Evolutionary conservation across 2,888 invertebrate species (phyloP), one percentile per base, ranked within the genome.

Genomic region (Heliconius ismenius): DNA sequence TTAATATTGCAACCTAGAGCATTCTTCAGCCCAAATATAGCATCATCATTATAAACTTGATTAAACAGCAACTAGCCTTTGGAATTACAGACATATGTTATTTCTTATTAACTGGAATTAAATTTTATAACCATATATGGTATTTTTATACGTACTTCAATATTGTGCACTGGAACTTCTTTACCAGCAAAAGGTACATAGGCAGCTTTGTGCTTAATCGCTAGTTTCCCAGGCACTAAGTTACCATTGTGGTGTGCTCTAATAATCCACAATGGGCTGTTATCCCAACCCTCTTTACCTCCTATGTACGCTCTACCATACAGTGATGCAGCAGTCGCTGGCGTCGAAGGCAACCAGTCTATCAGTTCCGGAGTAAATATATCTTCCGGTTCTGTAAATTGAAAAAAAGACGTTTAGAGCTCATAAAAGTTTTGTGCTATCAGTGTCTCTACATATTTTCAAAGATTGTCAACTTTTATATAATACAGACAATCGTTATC

Each of bases 201-300:
- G 0, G 94, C 94, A 0, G 88, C 81, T 13, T 87, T 86, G 80
- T 91, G 91, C 74, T 89, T 92, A 62, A 91, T 83, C 9, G 92
- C 90, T 28, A 94, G 83, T 78, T 94, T 95, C 3, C 94, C 94
- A 0, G 93, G 93, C 7, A 94, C 81, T 1, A 92, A 83, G 69
- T 92, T 91, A 18, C 92, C 93, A 49, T 86, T 87, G 80, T 92
- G 90, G 64, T 91, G 90, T 0, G 93, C 88, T 76, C 94, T 87
- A 79, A 94, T 93, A 10, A 91, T 84, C 89, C 93, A 94, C 11
- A 94, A 84, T 0, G 93, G 93, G 79, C 92, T 94, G 21, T 87
- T 84, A 78, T 94, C 94, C 91, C 92, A 92, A 1, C 89, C 93
- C 79, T 94, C 94, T 72, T 84, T 88, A 6, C 94, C 94, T 2